phyloP scores from a whole-genome alignment of 2,888 invertebrate species.

The Caenorhabditis sp. region DNA sequence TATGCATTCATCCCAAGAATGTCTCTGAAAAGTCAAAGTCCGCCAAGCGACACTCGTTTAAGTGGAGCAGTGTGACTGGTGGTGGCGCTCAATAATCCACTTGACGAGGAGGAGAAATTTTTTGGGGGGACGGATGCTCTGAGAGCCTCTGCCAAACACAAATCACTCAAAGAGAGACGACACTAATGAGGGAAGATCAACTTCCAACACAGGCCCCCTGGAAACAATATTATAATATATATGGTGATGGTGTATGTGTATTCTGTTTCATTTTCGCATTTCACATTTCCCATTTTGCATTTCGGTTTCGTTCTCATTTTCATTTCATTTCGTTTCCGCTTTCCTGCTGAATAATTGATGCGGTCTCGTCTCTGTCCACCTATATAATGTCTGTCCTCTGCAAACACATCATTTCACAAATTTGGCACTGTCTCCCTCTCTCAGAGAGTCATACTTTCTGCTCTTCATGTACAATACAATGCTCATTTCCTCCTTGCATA shows the following conservation, averaged over 20 bases:
- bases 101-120: conserved; percentile 48
- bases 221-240: conserved; percentile 27
- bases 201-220: conserved; percentile 2
- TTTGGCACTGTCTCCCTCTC: conserved; percentile 17
- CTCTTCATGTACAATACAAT: conserved; percentile 2
- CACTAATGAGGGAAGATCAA: conserved; percentile 8
- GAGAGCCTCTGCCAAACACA: conserved; percentile 47
- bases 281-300: too few relatives aligned
- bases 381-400: conserved; percentile 8
- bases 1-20: conserved; percentile 30
- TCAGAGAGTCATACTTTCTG: conserved; percentile 1
- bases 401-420: conserved; percentile 42
- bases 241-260: conserved; percentile 19
- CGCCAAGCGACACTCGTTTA: conserved; percentile 46
- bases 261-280: too few relatives aligned
- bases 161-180: conserved; percentile 47
- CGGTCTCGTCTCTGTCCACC: neutral
- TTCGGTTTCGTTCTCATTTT: neutral
- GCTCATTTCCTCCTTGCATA: conserved; percentile 11
- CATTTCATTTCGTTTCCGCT: conserved; percentile 1
- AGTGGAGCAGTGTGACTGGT: conserved; percentile 33
- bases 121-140: conserved; percentile 40
- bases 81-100: conserved; percentile 55
- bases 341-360: conserved; percentile 40
- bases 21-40: conserved; percentile 16